Conservation (phyloP, 2,888 invertebrate species). For the Cloeon dipterum region DNA sequence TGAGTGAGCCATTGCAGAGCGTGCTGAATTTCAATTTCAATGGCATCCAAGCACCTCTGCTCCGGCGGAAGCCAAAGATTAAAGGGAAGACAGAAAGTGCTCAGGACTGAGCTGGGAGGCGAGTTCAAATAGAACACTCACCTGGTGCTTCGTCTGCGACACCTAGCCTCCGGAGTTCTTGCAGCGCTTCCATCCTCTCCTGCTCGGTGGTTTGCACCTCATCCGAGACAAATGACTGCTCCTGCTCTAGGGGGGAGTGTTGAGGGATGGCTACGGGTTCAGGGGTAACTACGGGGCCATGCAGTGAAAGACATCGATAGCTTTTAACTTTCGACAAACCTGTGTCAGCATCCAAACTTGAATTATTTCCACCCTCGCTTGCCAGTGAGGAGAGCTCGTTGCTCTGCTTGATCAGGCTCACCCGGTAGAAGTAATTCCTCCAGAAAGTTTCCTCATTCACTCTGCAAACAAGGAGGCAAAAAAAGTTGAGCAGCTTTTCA, state of each 20-base stretch:
- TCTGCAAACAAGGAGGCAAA: slow-evolving; percentile 35
- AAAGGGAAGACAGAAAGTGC: too few species aligned
- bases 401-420: slow-evolving; percentile 93
- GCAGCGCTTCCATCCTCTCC: not conserved
- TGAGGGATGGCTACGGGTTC: not conserved
- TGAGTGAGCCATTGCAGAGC: too few species aligned
- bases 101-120: too few species aligned
- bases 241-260: not conserved
- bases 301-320: not conserved
- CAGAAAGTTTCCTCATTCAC: slow-evolving; percentile 97
- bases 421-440: slow-evolving; percentile 99
- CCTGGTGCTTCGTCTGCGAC: slow-evolving; percentile 1
- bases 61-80: too few species aligned
- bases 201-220: not conserved
- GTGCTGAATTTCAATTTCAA: too few species aligned
- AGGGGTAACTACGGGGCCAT: not conserved
- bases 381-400: slow-evolving; percentile 56
- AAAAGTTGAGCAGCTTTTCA: not conserved
- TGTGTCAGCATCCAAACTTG: slow-evolving; percentile 7
- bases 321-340: not conserved
- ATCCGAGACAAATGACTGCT: not conserved
- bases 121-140: not conserved
- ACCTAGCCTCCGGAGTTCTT: not conserved
- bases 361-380: slow-evolving; percentile 13
- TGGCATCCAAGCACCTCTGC: too few species aligned